Percentiles rank a stretch among this genome's conserved stretches.
Evolutionary conservation across 1,140 invertebrate genomes (phyloP).

Genomic region (Drosophila gunungcola): DNA sequence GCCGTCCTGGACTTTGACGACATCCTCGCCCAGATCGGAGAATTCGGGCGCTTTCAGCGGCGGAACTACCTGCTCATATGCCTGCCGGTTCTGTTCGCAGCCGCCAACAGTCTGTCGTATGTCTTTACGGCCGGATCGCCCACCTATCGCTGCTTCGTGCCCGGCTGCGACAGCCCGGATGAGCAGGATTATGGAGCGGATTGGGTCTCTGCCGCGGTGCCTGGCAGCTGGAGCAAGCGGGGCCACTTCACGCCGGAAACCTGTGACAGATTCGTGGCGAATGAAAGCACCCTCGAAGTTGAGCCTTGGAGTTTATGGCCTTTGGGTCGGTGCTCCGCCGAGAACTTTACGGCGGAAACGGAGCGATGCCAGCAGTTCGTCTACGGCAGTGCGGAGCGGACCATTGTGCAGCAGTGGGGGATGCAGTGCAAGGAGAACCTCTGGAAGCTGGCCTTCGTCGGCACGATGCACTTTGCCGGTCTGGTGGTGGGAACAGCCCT

Average conservation of each 20-base stretch:
- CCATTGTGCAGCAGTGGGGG: slow-evolving; percentile 87
- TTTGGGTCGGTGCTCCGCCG: slow-evolving; percentile 61
- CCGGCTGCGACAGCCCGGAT: slow-evolving; percentile 85
- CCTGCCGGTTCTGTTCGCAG: slow-evolving; percentile 86
- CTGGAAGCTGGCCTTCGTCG: slow-evolving; percentile 88
- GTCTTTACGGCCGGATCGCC: slow-evolving; percentile 87
- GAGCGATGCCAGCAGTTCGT: slow-evolving; percentile 85
- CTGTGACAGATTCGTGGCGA: slow-evolving; percentile 61
- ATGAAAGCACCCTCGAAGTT: slow-evolving; percentile 5
- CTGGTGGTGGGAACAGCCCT: slow-evolving; percentile 87
- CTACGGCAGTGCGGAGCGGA: slow-evolving; percentile 85
- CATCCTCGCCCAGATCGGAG: slow-evolving; percentile 87
- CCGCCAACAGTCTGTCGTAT: slow-evolving; percentile 87
- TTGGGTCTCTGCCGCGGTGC: slow-evolving; percentile 85
- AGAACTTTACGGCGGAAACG: slow-evolving; percentile 63
- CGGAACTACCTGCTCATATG: slow-evolving; percentile 86
- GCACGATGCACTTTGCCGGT: slow-evolving; percentile 87
- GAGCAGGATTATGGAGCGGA: slow-evolving; percentile 75
- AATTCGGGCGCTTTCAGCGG: slow-evolving; percentile 87
- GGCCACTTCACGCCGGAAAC: slow-evolving; percentile 67
- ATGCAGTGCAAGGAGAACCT: slow-evolving; percentile 87
- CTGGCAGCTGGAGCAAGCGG: slow-evolving; percentile 66
- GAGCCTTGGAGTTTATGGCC: background rate
- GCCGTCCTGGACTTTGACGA: slow-evolving; percentile 62
- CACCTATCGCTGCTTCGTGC: slow-evolving; percentile 85